Conservation (phyloP, 1,140 invertebrate genomes). For the Telenomus remus region DNA sequence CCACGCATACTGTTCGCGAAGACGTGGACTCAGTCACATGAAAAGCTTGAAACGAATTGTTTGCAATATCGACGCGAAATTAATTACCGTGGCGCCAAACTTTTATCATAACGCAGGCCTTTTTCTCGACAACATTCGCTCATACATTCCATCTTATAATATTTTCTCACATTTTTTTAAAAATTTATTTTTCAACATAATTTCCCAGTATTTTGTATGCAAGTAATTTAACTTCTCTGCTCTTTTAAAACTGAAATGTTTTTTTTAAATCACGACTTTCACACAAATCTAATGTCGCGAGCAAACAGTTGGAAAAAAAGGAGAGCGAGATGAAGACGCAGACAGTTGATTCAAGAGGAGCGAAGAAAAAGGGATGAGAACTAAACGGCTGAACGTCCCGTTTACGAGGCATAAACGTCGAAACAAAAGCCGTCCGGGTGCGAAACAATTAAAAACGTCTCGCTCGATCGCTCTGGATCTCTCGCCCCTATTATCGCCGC, state of each 20-base stretch:
- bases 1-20: conserved; percentile 41
- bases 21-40: conserved; percentile 45
- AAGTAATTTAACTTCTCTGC: too few species aligned
- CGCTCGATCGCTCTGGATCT: conserved; percentile 72
- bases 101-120: conserved; percentile 44
- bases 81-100: conserved; percentile 55
- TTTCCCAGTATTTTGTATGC: too few species aligned
- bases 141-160: too few species aligned
- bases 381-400: conserved; percentile 63
- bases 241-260: too few species aligned
- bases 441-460: conserved; percentile 76
- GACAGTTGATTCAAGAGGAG: conserved; percentile 20
- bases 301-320: conserved; percentile 47
- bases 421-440: conserved; percentile 73
- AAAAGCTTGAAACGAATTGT: conserved; percentile 51
- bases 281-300: conserved; percentile 53
- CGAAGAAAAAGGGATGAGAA: conserved; percentile 53
- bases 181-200: too few species aligned
- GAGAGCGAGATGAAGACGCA: conserved; percentile 25
- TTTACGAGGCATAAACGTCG: conserved; percentile 73
- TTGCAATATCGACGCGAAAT: conserved; percentile 47
- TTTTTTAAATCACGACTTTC: too few species aligned
- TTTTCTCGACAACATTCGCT: too few species aligned
- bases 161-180: too few species aligned
- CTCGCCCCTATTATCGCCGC: conserved; percentile 55